These are phyloP conservation scores for Anhinga rufa DNA, from an alignment of 2,113 vertebrate genomes.

Conservation along the genomic window DNA sequence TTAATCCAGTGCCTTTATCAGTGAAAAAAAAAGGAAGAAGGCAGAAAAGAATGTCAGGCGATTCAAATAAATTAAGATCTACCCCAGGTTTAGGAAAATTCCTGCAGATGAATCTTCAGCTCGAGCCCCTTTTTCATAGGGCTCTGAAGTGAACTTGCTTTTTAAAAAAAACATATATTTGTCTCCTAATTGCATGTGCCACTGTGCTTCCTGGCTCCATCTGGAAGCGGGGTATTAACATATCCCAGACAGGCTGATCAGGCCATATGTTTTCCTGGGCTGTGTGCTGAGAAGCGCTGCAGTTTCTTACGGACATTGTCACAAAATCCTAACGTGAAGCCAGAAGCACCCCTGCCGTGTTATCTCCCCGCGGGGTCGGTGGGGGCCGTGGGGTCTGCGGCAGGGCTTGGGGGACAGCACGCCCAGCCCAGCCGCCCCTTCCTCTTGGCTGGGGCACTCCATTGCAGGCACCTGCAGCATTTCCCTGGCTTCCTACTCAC, in stretches of 20 bases:
- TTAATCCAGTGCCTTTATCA: constrained; percentile 39
- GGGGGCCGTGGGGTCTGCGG: not conserved
- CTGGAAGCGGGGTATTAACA: constrained; percentile 31
- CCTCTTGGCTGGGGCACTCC: not conserved
- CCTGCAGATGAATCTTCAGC: not conserved
- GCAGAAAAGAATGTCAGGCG: not conserved
- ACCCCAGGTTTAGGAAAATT: not conserved
- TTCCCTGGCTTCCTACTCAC: constrained; percentile 20
- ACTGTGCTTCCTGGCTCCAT: constrained; percentile 38
- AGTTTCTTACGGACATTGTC: not conserved
- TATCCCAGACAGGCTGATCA: constrained; percentile 38
- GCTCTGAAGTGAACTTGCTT: not conserved
- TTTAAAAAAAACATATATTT: not conserved
- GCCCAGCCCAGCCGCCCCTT: not conserved
- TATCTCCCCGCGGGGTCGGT: not conserved
- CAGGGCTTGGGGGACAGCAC: not conserved
- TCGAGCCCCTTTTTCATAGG: not conserved
- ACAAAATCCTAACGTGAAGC: not conserved
- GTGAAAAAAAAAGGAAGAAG: constrained; percentile 15
- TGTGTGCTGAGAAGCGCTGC: not conserved
- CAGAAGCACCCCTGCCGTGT: not conserved
- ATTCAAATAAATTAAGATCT: not conserved
- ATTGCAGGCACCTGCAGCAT: not conserved
- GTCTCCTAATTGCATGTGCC: constrained; percentile 38
- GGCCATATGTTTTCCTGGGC: constrained; percentile 42